Percentiles rank a stretch among this genome's conserved stretches.
These are phyloP conservation scores for Rhopalosiphum nymphaeae DNA, from an alignment of 2,888 invertebrate species.

Conservation along the genomic window DNA sequence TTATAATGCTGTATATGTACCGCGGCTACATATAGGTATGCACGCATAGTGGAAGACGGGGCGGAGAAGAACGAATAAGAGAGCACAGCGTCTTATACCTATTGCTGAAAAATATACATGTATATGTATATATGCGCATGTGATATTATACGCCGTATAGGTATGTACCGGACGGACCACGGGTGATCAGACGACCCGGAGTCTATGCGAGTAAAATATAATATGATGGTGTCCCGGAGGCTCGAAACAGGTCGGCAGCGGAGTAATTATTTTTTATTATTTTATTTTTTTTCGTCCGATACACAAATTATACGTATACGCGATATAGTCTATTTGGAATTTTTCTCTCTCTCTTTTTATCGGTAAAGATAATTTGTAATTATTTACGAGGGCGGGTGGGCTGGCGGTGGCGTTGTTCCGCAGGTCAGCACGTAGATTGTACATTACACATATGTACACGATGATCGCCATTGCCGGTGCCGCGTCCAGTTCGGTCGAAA, in stretches of 20 bases:
- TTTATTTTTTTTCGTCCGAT: conserved; percentile 47
- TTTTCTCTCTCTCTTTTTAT: neutral
- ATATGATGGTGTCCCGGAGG: conserved; percentile 22
- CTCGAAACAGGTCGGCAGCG: conserved; percentile 43
- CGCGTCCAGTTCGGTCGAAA: neutral
- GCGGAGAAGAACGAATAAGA: neutral
- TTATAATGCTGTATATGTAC: neutral
- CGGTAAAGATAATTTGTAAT: conserved; percentile 6
- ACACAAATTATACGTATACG: conserved; percentile 9
- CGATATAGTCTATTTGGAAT: conserved; percentile 24
- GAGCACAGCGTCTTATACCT: neutral
- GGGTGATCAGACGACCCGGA: conserved; percentile 41
- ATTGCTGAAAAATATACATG: neutral
- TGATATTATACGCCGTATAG: neutral
- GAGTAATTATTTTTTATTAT: conserved; percentile 57
- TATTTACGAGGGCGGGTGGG: neutral
- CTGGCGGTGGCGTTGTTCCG: neutral
- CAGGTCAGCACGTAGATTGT: neutral
- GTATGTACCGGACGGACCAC: conserved; percentile 24
- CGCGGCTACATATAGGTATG: neutral
- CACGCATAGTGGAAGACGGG: neutral
- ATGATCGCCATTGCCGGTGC: neutral
- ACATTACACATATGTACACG: neutral
- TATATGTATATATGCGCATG: neutral
- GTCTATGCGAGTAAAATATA: conserved; percentile 21